Evolutionary conservation across 2,113 vertebrate genomes (phyloP), one percentile per base, ranked within the genome.

Genomic region (Hippocampus abdominalis): DNA sequence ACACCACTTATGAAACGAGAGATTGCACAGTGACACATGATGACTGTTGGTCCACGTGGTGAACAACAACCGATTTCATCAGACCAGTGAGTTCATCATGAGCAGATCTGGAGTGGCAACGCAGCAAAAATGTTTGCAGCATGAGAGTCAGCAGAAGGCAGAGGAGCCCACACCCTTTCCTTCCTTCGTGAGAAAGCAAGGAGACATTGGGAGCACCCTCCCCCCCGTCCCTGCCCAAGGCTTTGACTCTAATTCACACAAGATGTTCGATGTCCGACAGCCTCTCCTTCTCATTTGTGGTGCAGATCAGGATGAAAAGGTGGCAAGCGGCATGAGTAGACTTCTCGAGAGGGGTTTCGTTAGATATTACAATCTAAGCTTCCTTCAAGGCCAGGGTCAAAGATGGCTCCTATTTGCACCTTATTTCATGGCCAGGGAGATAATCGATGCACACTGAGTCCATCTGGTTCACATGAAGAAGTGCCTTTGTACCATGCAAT

Each of bases 331-430:
- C 73, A 79, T 74, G 80, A 82, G 79, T 72, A 73, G 78, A 82
- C 71, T 70, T 85, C 77, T 84, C 77, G 71, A 76, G 78, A 87
- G 79, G 79, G 80, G 65, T 87, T 91, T 86, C 79, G 80, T 89
- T 88, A 85, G 86, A 87, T 84, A 82, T 87, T 78, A 76, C 86
- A 86, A 77, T 86, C 77, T 88, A 72, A 86, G 81, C 77, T 88
- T 90, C 84, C 83, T 86, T 75, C 84, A 76, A 89, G 86, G 82
- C 80, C 82, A 70, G 81, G 87, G 87, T 88, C 86, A 86, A 89
- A 89, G 81, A 90, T 87, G 89, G 84, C 83, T 91, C 75, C 79
- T 84, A 89, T 89, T 91, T 91, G 77, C 87, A 88, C 89, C 87
- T 87, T 79, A 87, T 89, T 89, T 90, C 84, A 87, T 75, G 82